A percentile compares a stretch with the other conserved stretches of the same genome.
These are phyloP conservation scores for Fulica atra DNA, from an alignment of 2,113 vertebrate genomes.

Conservation along the genomic window DNA sequence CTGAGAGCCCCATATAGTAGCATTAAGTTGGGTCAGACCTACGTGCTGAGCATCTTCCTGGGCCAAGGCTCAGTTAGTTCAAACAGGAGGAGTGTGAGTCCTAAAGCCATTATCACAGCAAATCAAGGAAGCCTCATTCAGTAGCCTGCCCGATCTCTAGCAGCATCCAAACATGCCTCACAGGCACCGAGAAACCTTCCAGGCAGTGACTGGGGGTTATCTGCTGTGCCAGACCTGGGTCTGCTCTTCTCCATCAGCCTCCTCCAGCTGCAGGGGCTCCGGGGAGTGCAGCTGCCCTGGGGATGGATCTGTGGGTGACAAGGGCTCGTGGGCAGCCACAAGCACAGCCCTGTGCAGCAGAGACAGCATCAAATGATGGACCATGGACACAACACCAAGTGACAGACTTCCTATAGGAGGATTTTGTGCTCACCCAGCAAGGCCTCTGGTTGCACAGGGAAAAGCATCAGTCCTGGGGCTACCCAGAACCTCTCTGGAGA, in stretches of 20 bases:
- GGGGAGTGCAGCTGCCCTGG: not conserved
- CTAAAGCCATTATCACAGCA: not conserved
- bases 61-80: not conserved
- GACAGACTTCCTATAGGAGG: conserved; percentile 2
- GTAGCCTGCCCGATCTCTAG: not conserved
- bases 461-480: not conserved
- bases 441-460: not conserved
- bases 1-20: not conserved
- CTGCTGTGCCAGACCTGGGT: not conserved
- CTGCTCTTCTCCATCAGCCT: not conserved
- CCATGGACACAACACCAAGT: not conserved
- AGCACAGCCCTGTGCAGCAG: not conserved
- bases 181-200: not conserved
- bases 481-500: not conserved
- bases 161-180: not conserved
- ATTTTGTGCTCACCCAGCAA: not conserved
- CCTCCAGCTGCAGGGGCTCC: not conserved
- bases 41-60: not conserved
- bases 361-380: not conserved
- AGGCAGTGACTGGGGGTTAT: not conserved
- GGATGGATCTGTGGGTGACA: not conserved
- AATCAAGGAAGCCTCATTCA: not conserved
- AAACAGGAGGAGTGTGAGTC: not conserved
- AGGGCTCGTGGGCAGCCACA: not conserved
- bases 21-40: not conserved